These are phyloP conservation scores for Pheosia tremula DNA, from an alignment of 2,888 invertebrate species.

Conservation along the genomic window DNA sequence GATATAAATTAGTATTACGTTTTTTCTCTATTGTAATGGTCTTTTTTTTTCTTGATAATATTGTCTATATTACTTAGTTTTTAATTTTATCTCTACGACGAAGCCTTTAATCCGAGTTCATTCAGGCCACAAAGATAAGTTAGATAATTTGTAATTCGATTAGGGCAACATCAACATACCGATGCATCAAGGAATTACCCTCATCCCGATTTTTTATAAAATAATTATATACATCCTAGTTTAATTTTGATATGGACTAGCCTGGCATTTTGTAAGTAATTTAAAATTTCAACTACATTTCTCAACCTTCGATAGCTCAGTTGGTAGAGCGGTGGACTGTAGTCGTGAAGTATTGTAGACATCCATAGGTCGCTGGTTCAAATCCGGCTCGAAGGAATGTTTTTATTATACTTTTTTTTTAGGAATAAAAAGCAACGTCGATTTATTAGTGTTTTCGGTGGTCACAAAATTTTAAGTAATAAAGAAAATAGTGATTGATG, in stretches of 20 bases:
- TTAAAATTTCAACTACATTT: constrained; percentile 28
- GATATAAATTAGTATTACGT: too few relatives aligned
- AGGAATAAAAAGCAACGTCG: not conserved
- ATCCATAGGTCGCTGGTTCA: constrained; percentile 86
- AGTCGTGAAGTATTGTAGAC: constrained; percentile 52
- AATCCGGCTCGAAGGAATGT: constrained; percentile 83
- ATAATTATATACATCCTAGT: not conserved
- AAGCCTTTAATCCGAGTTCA: too few relatives aligned
- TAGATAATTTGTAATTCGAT: too few relatives aligned
- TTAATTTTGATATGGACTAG: too few relatives aligned
- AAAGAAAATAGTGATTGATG: not conserved
- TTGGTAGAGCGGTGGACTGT: constrained; percentile 86
- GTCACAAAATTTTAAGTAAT: not conserved
- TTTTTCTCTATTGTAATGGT: too few relatives aligned
- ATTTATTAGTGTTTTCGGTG: not conserved
- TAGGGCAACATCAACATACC: too few relatives aligned
- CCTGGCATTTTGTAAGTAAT: not conserved
- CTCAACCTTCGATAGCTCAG: constrained; percentile 83
- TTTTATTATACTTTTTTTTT: constrained; percentile 30
- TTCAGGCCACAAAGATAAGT: too few relatives aligned
- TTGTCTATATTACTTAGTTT: too few relatives aligned
- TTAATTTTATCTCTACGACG: too few relatives aligned
- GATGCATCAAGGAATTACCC: too few relatives aligned
- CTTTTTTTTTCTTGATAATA: too few relatives aligned
- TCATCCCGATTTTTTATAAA: not conserved